Conservation (phyloP, 2,797 vertebrate genomes). For the Sparidentex hasta region DNA sequence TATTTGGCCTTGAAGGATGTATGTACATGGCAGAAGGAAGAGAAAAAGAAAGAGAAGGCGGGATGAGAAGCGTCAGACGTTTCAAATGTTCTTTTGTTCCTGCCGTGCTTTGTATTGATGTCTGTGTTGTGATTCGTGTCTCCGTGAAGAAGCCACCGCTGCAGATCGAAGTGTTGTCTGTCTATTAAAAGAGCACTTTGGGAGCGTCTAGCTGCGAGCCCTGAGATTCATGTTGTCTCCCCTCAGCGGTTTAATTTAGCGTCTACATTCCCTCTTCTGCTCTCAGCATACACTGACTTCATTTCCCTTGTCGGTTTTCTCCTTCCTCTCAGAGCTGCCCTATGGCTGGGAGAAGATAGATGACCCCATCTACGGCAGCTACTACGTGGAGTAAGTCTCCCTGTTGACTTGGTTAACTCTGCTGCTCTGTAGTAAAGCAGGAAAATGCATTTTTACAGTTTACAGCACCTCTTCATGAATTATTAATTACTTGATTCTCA, state of each 20-base stretch:
- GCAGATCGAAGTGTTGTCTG: slow-evolving; percentile 69
- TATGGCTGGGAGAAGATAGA: slow-evolving; percentile 99
- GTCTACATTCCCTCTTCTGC: slow-evolving; percentile 50
- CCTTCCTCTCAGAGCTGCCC: slow-evolving; percentile 92
- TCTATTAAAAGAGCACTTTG: slow-evolving; percentile 69
- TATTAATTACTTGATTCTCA: slow-evolving; percentile 49
- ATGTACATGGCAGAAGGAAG: slow-evolving; percentile 16
- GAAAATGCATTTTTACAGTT: slow-evolving; percentile 56
- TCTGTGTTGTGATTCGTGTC: slow-evolving; percentile 66
- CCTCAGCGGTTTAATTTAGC: slow-evolving; percentile 64
- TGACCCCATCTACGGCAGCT: slow-evolving; percentile 98
- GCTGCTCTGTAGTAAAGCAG: slow-evolving; percentile 43
- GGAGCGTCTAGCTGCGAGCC: slow-evolving; percentile 58
- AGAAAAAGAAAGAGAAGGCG: slow-evolving; percentile 22
- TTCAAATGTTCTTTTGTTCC: slow-evolving; percentile 47
- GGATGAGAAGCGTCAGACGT: slow-evolving; percentile 32
- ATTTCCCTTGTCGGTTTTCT: slow-evolving; percentile 80
- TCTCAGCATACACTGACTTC: slow-evolving; percentile 65
- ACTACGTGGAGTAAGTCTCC: slow-evolving; percentile 97
- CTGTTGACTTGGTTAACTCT: slow-evolving; percentile 47
- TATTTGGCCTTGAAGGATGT: slow-evolving; percentile 51
- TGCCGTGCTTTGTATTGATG: slow-evolving; percentile 37
- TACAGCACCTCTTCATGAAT: slow-evolving; percentile 47
- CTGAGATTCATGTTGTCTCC: slow-evolving; percentile 70
- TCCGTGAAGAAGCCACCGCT: slow-evolving; percentile 53